phyloP scores from a whole-genome alignment of 1,140 invertebrate species.

The Phymastichus coffea region DNA sequence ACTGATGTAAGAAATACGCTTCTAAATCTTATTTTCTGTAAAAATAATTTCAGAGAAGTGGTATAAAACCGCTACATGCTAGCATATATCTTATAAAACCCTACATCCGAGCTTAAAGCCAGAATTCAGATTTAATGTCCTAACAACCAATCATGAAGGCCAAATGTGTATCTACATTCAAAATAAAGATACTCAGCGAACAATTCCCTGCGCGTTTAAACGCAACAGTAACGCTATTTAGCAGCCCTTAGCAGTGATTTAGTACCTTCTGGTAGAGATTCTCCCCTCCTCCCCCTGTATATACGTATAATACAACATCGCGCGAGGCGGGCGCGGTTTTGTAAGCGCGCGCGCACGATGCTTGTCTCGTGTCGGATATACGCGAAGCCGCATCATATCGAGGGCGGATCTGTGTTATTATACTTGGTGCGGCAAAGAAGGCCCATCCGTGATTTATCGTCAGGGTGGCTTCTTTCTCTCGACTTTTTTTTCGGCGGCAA shows the following conservation, averaged over 20 bases:
- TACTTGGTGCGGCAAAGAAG: neutral
- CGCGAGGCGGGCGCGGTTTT: neutral
- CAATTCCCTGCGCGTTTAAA: constrained; percentile 22
- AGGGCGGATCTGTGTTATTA: neutral
- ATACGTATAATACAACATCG: neutral
- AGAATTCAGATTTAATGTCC: no score
- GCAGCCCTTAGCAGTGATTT: constrained; percentile 55
- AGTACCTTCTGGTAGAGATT: constrained; percentile 28
- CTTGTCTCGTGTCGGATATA: no score
- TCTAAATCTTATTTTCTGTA: no score
- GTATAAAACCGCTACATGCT: no score
- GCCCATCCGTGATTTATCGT: neutral
- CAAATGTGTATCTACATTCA: neutral
- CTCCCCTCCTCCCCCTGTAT: neutral
- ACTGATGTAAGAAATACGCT: no score
- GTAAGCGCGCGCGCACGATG: neutral
- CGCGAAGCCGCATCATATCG: neutral
- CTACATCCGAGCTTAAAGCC: no score
- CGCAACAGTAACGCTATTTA: constrained; percentile 46
- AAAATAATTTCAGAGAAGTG: no score
- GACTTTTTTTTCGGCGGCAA: no score
- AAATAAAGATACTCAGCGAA: neutral
- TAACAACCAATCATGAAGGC: neutral
- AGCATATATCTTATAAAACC: no score
- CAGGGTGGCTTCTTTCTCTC: no score